phyloP scores from a whole-genome alignment of 2,113 vertebrate species.

The Chauna torquata region DNA sequence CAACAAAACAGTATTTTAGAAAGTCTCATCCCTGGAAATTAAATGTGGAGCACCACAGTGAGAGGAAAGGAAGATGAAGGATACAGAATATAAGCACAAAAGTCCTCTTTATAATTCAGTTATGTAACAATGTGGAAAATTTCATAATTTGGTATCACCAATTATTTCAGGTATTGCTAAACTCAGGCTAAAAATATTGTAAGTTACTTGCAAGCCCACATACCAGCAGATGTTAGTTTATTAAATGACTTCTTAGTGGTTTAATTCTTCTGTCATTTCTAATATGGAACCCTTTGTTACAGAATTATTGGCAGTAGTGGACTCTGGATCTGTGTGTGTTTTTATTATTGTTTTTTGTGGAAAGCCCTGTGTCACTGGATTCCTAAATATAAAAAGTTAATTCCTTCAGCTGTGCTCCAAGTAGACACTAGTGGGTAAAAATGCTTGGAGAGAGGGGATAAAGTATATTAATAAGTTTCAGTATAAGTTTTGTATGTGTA shows the following conservation, averaged over 20 bases:
- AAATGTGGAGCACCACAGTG: background rate
- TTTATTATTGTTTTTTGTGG: background rate
- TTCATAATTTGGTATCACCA: background rate
- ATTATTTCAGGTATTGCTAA: background rate
- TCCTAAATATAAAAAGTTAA: background rate
- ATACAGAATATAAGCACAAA: background rate
- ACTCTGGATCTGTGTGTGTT: background rate
- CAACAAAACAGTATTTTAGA: background rate
- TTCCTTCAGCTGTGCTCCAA: background rate
- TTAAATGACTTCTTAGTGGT: too few species aligned
- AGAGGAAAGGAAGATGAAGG: background rate
- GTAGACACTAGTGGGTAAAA: background rate
- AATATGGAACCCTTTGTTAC: background rate
- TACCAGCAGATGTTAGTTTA: background rate
- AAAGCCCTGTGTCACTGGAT: background rate
- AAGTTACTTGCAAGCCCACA: accelerated
- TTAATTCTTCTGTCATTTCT: background rate
- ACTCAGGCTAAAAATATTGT: background rate
- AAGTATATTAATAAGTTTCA: background rate
- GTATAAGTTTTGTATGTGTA: too few species aligned
- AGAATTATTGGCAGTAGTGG: background rate
- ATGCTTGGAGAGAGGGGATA: background rate
- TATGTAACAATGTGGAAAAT: background rate
- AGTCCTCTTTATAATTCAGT: background rate
- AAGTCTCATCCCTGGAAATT: background rate